Evolutionary conservation across 2,888 invertebrate genomes (phyloP).

Genomic region (Harmothoe impar): DNA sequence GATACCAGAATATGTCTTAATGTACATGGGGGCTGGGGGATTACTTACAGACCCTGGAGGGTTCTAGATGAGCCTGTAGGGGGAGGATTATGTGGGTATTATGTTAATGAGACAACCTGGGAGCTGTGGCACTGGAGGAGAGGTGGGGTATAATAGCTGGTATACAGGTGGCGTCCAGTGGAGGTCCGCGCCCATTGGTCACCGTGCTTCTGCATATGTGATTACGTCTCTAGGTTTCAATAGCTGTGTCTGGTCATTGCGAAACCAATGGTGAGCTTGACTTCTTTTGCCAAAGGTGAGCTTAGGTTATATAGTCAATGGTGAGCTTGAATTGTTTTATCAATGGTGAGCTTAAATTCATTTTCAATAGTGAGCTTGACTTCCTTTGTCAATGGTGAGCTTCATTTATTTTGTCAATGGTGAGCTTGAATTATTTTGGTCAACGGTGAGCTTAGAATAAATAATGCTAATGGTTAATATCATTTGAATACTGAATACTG

Average conservation of each 20-base stretch:
- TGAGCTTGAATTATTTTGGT: no score
- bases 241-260: constrained; percentile 61
- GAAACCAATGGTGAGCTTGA: constrained; percentile 53
- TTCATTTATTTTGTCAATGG: no score
- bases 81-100: no score
- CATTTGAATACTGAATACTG: no score
- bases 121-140: not conserved
- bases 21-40: no score
- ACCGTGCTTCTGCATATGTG: constrained; percentile 61
- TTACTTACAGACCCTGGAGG: no score
- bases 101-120: constrained; percentile 15
- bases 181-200: constrained; percentile 56
- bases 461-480: no score
- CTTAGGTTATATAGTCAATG: no score
- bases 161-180: not conserved
- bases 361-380: not conserved
- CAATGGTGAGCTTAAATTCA: not conserved
- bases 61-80: no score
- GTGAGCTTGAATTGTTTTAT: no score
- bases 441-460: no score
- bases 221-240: constrained; percentile 56
- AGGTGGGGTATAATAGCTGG: constrained; percentile 27
- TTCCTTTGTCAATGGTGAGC: not conserved
- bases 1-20: no score
- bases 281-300: constrained; percentile 5